Percentiles rank a stretch among this genome's conserved stretches.
These are phyloP conservation scores for Antheraea pernyi DNA, from an alignment of 1,140 invertebrate genomes.

Conservation along the genomic window DNA sequence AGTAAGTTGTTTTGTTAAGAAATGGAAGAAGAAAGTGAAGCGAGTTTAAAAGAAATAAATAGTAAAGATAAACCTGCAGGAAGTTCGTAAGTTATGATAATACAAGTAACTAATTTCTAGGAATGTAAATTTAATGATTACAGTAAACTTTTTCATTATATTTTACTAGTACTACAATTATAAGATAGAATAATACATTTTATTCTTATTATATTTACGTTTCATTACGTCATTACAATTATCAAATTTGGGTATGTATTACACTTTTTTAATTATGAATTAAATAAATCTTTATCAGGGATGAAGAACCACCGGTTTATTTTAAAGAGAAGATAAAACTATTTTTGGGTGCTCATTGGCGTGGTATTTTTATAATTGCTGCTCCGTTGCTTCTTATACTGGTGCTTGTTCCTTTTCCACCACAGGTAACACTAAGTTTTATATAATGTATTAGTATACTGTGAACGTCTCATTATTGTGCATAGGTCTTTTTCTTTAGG, in stretches of 20 bases:
- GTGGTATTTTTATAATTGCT: constrained; percentile 23
- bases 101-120: background rate
- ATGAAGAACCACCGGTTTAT: constrained; percentile 6
- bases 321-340: constrained; percentile 19
- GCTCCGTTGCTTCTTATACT: constrained; percentile 30
- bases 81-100: background rate
- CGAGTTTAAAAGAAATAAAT: background rate
- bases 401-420: constrained; percentile 22
- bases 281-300: constrained; percentile 1
- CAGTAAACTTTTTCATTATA: too few species aligned
- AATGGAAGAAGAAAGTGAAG: background rate
- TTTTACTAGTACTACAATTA: background rate
- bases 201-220: too few species aligned
- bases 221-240: too few species aligned
- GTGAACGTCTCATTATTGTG: too few species aligned
- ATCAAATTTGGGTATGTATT: background rate
- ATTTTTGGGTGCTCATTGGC: constrained; percentile 21
- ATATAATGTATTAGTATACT: background rate
- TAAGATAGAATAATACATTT: too few species aligned
- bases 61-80: background rate
- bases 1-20: background rate
- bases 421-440: constrained; percentile 13
- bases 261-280: background rate
- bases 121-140: too few species aligned
- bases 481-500: too few species aligned